Evolutionary conservation across 1,140 invertebrate species (phyloP).

Genomic region (Papilio aristodemus): DNA sequence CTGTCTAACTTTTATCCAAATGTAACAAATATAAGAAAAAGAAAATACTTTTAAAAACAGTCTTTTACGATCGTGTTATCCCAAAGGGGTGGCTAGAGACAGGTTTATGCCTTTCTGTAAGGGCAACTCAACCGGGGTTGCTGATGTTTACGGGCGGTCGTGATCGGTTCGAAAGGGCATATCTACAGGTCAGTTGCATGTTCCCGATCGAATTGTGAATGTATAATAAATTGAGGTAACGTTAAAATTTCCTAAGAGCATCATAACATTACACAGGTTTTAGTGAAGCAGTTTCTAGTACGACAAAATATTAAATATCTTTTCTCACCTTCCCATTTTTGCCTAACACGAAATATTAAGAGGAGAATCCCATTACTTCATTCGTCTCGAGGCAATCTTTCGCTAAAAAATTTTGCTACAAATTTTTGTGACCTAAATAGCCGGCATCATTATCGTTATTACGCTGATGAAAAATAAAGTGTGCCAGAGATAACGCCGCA

Average conservation of each 20-base stretch:
- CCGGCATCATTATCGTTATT: constrained; percentile 12
- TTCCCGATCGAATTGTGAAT: not conserved
- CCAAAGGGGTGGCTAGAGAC: constrained; percentile 7
- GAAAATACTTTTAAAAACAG: constrained; percentile 2
- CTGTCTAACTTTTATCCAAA: constrained; percentile 19
- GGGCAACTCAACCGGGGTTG: not conserved
- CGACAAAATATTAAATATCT: not conserved
- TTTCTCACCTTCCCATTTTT: not conserved
- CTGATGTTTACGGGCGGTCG: not conserved
- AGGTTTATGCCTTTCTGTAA: not conserved
- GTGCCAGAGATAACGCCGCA: constrained; percentile 1
- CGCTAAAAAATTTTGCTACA: not conserved
- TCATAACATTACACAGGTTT: too few relatives aligned
- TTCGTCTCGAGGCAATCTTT: not conserved
- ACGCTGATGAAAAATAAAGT: constrained; percentile 15
- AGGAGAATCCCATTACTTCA: not conserved
- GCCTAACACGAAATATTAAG: not conserved
- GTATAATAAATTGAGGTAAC: too few relatives aligned
- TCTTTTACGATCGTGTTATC: constrained; percentile 16
- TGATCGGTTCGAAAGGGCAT: not conserved
- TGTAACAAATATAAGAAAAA: constrained; percentile 9
- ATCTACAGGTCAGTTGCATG: not conserved
- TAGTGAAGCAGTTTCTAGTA: too few relatives aligned
- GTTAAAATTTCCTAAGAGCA: too few relatives aligned
- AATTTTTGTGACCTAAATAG: constrained; percentile 14